Conservation (phyloP, 2,888 invertebrate genomes). For the Cantharis nigra region DNA sequence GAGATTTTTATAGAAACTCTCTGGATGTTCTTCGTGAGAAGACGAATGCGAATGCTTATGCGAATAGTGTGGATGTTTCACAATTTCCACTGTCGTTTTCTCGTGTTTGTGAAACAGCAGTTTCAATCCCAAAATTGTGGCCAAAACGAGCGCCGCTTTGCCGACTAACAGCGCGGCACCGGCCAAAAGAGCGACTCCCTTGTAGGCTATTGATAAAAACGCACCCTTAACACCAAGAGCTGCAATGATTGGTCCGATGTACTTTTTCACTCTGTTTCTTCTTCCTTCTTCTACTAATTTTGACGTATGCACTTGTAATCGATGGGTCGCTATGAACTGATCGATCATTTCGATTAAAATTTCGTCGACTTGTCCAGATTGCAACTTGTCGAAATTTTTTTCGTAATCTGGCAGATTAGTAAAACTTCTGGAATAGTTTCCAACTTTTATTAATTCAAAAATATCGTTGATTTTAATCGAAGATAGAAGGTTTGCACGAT, state of each 20-base stretch:
- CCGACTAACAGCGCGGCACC: slow-evolving; percentile 82
- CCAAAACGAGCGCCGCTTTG: slow-evolving; percentile 80
- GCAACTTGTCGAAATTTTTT: slow-evolving; percentile 63
- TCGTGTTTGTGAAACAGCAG: slow-evolving; percentile 71
- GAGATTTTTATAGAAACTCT: slow-evolving; percentile 17
- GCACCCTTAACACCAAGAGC: slow-evolving; percentile 73
- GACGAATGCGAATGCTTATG: slow-evolving; percentile 7
- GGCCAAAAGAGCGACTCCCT: slow-evolving; percentile 75
- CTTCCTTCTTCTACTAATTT: slow-evolving; percentile 59
- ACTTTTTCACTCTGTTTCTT: slow-evolving; percentile 61
- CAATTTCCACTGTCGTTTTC: slow-evolving; percentile 83
- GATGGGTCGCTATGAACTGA: slow-evolving; percentile 65
- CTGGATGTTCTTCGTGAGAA: slow-evolving; percentile 55
- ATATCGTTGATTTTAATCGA: slow-evolving; percentile 67
- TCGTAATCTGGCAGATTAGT: slow-evolving; percentile 38
- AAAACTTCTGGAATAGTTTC: slow-evolving; percentile 26
- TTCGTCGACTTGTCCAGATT: slow-evolving; percentile 65
- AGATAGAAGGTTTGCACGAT: slow-evolving; percentile 67
- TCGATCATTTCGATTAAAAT: slow-evolving; percentile 62
- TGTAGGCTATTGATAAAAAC: slow-evolving; percentile 74
- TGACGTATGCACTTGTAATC: slow-evolving; percentile 50
- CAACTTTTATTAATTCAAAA: slow-evolving; percentile 58
- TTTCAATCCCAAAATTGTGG: slow-evolving; percentile 79
- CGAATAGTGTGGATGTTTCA: slow-evolving; percentile 80
- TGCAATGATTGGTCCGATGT: slow-evolving; percentile 69